Base-by-base conservation (phyloP, 2,797 vertebrate species). In the Pelodytes ibericus region DNA sequence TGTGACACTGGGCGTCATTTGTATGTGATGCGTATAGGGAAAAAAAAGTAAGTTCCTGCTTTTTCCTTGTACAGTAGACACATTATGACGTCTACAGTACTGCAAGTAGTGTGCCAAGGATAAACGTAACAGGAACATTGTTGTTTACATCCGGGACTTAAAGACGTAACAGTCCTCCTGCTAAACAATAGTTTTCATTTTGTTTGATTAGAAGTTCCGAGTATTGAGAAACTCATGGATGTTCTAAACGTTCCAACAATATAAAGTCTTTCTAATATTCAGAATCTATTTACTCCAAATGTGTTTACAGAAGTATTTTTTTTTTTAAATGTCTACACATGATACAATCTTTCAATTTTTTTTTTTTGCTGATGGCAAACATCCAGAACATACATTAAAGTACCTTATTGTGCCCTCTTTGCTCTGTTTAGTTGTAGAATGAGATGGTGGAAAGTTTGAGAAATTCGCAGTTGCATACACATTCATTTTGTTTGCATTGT, bases 1-100 rank as follows among this genome's bases (percentile, higher is more conserved):
- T 96, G 88, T 75, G 2, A 72, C 69, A 5, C 0, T 73, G 62
- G 80, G n/a, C 29, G 41, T 77, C 36, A 57, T 20, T 24, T 74
- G 11, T 0, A 10, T 56, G 0, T 67, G 39, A 74, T 30, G 27
- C 75, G 44, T 64, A 80, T 57, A n/a, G 81, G 69, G 49, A 82
- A 80, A 78, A 81, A 74, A 82, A 83, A 75, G 76, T 2, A 18
- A 18, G 33, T 85, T 69, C 67, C 1, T 85, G 83, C 74, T 25
- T 83, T 33, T 24, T 73, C 73, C 73, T 83, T 69, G 53, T 18
- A 29, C 61, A 67, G 59, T 18, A 36, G 79, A 82, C 53, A 58
- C 63, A 1, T 80, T 49, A 13, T 85, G 81, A 81, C 0, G 0
- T 80, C 66, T 80, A 0, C 0, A 0, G 20, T 31, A 33, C 22